These are phyloP conservation scores for Dicrurus megarhynchus DNA, from an alignment of 2,113 vertebrate species.

Conservation along the genomic window DNA sequence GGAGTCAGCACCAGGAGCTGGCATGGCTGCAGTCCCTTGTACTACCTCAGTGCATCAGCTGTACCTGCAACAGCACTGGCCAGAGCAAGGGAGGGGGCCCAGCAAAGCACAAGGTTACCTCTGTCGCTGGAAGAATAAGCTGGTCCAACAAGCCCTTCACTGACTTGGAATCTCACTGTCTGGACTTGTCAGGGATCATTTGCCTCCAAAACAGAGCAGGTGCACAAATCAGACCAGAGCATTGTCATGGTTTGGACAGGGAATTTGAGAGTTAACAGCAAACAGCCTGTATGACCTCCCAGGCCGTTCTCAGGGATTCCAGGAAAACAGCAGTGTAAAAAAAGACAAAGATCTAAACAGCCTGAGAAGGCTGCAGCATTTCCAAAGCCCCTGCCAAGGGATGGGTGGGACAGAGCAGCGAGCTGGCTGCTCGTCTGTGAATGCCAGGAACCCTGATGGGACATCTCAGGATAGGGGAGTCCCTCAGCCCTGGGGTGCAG, in stretches of 20 bases:
- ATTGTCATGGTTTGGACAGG: accelerated
- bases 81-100: background rate
- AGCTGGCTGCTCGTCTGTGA: background rate
- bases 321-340: slow-evolving; percentile 7
- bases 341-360: slow-evolving; percentile 27
- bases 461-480: background rate
- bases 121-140: background rate
- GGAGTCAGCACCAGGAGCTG: background rate
- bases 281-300: background rate
- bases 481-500: background rate
- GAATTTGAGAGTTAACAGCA: slow-evolving; percentile 5
- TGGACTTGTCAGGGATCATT: background rate
- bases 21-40: background rate
- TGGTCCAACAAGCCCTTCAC: background rate
- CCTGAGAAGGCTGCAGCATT: slow-evolving; percentile 8
- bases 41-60: background rate
- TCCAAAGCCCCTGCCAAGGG: slow-evolving; percentile 48
- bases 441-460: background rate
- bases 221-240: background rate
- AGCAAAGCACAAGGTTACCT: background rate
- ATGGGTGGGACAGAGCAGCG: background rate
- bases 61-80: background rate
- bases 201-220: background rate
- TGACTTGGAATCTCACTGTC: background rate
- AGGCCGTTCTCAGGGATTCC: slow-evolving; percentile 17